phyloP scores from a whole-genome alignment of 2,888 invertebrate species.

The Hypercompe scribonia region DNA sequence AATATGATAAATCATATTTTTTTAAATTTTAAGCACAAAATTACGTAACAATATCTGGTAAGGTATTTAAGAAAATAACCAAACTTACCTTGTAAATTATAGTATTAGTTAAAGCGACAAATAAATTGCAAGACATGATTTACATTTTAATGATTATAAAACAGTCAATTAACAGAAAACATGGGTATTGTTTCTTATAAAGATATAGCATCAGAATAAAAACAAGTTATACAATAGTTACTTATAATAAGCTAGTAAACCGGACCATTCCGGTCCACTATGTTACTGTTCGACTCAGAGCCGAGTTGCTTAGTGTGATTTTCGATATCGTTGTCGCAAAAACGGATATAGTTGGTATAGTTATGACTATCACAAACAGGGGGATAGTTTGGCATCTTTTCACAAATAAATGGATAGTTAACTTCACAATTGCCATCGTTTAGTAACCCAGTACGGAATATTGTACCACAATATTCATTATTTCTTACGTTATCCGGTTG shows the following conservation, averaged over 20 bases:
- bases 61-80: too few species aligned
- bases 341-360: background rate
- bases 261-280: background rate
- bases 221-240: too few species aligned
- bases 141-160: too few species aligned
- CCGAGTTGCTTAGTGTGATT: background rate
- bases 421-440: slow-evolving; percentile 58
- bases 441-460: slow-evolving; percentile 51
- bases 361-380: slow-evolving; percentile 16
- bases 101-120: too few species aligned
- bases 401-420: slow-evolving; percentile 30
- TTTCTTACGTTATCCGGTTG: slow-evolving; percentile 57
- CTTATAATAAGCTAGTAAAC: background rate
- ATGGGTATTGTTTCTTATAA: too few species aligned
- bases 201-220: background rate
- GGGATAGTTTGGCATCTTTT: slow-evolving; percentile 31
- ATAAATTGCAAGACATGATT: too few species aligned
- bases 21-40: too few species aligned
- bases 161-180: too few species aligned
- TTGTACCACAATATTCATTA: slow-evolving; percentile 58
- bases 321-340: background rate
- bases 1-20: too few species aligned
- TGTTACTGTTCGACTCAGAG: background rate
- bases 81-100: too few species aligned
- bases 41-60: too few species aligned